Conservation (phyloP, 2,888 invertebrate genomes). For the Creontiades dilutus region DNA sequence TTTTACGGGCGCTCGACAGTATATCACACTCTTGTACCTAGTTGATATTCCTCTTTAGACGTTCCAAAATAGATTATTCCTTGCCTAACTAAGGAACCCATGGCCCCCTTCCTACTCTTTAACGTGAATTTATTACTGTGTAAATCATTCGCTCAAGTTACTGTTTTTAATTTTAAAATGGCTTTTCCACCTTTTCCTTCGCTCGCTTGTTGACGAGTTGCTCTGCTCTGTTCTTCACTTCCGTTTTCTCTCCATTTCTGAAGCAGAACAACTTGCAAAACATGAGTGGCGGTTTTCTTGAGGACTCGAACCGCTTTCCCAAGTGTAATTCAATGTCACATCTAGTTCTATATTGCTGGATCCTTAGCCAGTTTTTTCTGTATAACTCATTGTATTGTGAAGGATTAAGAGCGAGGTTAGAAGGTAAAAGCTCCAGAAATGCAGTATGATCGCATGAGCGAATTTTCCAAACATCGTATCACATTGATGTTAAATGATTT, state of each 20-base stretch:
- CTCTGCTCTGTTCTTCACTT: constrained; percentile 2
- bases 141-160: constrained; percentile 50
- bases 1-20: constrained; percentile 29
- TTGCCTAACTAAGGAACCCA: constrained; percentile 40
- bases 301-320: too few relatives aligned
- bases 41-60: not conserved
- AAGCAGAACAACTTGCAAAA: too few relatives aligned
- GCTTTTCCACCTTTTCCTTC: not conserved
- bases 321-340: too few relatives aligned
- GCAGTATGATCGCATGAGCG: too few relatives aligned
- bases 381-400: too few relatives aligned
- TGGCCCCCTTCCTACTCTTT: not conserved
- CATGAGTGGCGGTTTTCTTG: too few relatives aligned
- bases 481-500: too few relatives aligned
- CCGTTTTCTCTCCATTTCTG: not conserved
- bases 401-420: too few relatives aligned
- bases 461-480: too few relatives aligned
- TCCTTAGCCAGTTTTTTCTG: too few relatives aligned
- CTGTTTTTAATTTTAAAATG: constrained; percentile 27
- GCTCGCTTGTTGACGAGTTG: not conserved
- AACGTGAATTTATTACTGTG: not conserved
- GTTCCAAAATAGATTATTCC: constrained; percentile 51
- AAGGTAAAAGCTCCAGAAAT: too few relatives aligned
- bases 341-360: too few relatives aligned
- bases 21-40: constrained; percentile 42